Evolutionary conservation across 2,113 vertebrate species (phyloP), one percentile per base, ranked within the genome.

Genomic region (Poeciliopsis retropinna): DNA sequence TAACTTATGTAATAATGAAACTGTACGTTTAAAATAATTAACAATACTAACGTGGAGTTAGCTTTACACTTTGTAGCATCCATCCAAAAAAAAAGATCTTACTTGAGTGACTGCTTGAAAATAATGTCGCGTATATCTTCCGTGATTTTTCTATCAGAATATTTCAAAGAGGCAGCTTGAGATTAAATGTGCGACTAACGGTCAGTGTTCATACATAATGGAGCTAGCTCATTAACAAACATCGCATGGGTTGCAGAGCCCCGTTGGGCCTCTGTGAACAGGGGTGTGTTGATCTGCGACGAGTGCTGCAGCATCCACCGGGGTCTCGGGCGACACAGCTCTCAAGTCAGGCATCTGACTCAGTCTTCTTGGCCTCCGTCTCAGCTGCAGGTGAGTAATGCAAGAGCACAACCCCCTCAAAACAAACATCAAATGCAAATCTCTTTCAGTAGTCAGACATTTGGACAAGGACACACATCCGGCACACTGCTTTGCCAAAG

Each of bases 291-390:
- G 76, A 94, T 99, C 83, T 99, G 98, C 72, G 98, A 99, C 0
- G 97, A 99, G 89, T 99, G 98, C 94, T 99, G 97, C 87, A 97
- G 98, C 30, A 97, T 99, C 60, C 98, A 99, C 73, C 94, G 98
- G 75, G 98, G 98, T 80, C 88, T 99, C 81, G 98, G 98, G 10
- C 95, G 98, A 19, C 98, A 99, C 79, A 98, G 98, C 92, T 99
- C 98, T 64, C 98, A 99, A 93, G 97, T 99, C 66, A 95, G 97
- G 64, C 98, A 99, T 85, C 95, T 99, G 85, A 98, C 95, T 70
- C 97, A 98, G 68, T 97, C 95, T 0, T 83, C 95, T 0, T 99
- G 98, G 98, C 97, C 97, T 28, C 88, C 95, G 7, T 97, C 97
- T 1, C 92, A 98, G 91, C 93, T 98, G 76, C 98, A 99, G 98